phyloP scores from a whole-genome alignment of 1,140 invertebrate genomes.

The Liolophura sinensis region DNA sequence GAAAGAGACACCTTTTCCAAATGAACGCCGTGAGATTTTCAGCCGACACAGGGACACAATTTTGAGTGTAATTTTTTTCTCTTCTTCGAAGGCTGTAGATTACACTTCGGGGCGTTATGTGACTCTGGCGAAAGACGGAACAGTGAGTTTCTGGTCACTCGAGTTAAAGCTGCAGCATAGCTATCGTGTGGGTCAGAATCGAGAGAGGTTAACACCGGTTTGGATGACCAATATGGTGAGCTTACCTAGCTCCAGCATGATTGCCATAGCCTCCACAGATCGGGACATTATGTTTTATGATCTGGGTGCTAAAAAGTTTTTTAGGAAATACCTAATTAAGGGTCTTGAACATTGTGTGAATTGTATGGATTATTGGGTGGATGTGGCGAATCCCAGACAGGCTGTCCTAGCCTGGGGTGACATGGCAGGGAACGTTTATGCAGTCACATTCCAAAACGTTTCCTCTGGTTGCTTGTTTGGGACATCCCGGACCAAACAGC shows the following conservation, averaged over 20 bases:
- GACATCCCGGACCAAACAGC: constrained; percentile 17
- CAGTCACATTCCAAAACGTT: constrained; percentile 31
- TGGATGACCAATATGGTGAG: constrained; percentile 44
- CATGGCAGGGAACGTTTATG: constrained; percentile 35
- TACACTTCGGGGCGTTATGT: constrained; percentile 33
- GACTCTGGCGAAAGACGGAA: constrained; percentile 38
- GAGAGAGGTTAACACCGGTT: constrained; percentile 25
- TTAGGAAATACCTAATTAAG: constrained; percentile 29
- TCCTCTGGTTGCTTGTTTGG: constrained; percentile 35
- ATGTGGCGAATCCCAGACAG: constrained; percentile 25
- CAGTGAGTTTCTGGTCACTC: constrained; percentile 35
- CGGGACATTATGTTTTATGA: constrained; percentile 45
- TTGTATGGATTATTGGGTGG: constrained; percentile 45
- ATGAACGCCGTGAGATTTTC: constrained; percentile 27
- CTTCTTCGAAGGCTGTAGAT: constrained; percentile 20
- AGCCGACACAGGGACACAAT: constrained; percentile 35
- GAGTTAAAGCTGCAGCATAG: constrained; percentile 32
- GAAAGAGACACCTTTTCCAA: constrained; percentile 36
- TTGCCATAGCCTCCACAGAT: constrained; percentile 40
- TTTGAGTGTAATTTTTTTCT: constrained; percentile 30
- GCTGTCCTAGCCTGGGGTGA: constrained; percentile 44
- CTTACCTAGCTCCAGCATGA: constrained; percentile 45
- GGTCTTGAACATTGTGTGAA: constrained; percentile 33
- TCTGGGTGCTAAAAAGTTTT: constrained; percentile 30
- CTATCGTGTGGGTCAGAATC: constrained; percentile 3